Evolutionary conservation across 1,140 invertebrate species (phyloP).

Genomic region (Drosophila mojavensis): DNA sequence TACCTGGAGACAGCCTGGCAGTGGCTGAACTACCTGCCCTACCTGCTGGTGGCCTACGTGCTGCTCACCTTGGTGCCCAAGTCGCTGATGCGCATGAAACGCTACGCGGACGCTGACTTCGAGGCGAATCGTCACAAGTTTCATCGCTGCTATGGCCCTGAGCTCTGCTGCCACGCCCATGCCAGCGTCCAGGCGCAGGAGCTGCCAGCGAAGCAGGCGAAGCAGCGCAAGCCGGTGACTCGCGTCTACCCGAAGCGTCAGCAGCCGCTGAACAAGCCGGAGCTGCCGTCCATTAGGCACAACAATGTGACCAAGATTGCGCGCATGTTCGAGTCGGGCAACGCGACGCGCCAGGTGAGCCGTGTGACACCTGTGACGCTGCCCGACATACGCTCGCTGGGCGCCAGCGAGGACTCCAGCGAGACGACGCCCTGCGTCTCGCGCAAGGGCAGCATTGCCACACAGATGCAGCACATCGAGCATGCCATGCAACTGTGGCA

Average conservation of each 20-base stretch:
- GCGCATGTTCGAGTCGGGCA: constrained; percentile 74
- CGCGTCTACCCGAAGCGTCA: constrained; percentile 74
- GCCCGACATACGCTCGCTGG: constrained; percentile 70
- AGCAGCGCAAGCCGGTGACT: constrained; percentile 75
- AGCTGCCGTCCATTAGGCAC: constrained; percentile 44
- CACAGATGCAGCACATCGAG: constrained; percentile 74
- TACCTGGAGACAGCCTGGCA: constrained; percentile 64
- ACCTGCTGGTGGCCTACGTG: constrained; percentile 65
- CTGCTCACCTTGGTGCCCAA: constrained; percentile 75
- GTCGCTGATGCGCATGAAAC: constrained; percentile 67
- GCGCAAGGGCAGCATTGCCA: constrained; percentile 60
- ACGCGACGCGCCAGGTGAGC: constrained; percentile 54
- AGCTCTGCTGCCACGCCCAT: constrained; percentile 68
- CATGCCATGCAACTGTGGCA: constrained; percentile 73
- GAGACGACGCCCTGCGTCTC: constrained; percentile 68
- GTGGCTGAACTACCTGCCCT: constrained; percentile 58
- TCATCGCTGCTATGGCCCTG: constrained; percentile 79
- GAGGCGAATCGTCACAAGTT: constrained; percentile 69
- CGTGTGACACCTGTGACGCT: constrained; percentile 57
- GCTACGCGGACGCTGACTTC: constrained; percentile 72
- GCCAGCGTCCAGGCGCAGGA: constrained; percentile 32
- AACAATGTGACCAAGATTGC: constrained; percentile 80
- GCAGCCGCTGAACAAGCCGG: constrained; percentile 25
- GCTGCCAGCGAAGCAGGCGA: constrained; percentile 46
- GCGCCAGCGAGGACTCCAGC: constrained; percentile 56